phyloP scores from a whole-genome alignment of 2,113 vertebrate species.

The Corythornis vintsioides region DNA sequence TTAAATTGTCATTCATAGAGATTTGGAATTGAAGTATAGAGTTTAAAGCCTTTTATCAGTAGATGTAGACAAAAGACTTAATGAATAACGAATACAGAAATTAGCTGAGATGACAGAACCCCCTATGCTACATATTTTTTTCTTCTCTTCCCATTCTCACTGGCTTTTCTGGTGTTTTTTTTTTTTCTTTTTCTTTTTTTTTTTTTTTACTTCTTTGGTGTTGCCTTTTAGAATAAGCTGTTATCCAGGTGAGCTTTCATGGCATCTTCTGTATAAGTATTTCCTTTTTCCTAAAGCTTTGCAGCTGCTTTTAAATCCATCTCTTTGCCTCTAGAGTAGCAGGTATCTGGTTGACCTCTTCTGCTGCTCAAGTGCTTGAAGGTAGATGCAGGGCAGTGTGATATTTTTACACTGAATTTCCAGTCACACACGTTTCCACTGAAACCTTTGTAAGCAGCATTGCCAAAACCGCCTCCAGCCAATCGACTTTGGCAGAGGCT shows the following conservation, averaged over 20 bases:
- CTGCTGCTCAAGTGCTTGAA: neutral
- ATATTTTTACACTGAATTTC: neutral
- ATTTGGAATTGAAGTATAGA: slow-evolving; percentile 50
- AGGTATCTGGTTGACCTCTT: neutral
- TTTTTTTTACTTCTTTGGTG: neutral
- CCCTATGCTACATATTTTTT: neutral
- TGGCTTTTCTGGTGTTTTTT: neutral
- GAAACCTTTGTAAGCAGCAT: rapidly evolving
- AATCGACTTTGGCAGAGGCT: slow-evolving; percentile 4
- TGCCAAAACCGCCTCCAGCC: neutral
- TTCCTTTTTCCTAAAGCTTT: neutral
- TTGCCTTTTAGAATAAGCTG: neutral
- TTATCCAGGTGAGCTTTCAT: neutral
- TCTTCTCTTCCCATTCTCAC: neutral
- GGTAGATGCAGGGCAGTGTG: neutral
- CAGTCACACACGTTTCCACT: neutral
- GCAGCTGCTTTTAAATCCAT: neutral
- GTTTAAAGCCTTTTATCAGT: slow-evolving; percentile 60
- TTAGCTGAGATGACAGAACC: slow-evolving; percentile 25
- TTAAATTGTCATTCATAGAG: slow-evolving; percentile 68
- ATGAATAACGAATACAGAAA: slow-evolving; percentile 33
- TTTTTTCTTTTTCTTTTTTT: neutral
- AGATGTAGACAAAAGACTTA: slow-evolving; percentile 60
- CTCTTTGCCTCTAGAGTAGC: neutral
- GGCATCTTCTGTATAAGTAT: neutral